Base-by-base conservation (phyloP, 2,888 invertebrate species). In the Xestia sexstrigata region DNA sequence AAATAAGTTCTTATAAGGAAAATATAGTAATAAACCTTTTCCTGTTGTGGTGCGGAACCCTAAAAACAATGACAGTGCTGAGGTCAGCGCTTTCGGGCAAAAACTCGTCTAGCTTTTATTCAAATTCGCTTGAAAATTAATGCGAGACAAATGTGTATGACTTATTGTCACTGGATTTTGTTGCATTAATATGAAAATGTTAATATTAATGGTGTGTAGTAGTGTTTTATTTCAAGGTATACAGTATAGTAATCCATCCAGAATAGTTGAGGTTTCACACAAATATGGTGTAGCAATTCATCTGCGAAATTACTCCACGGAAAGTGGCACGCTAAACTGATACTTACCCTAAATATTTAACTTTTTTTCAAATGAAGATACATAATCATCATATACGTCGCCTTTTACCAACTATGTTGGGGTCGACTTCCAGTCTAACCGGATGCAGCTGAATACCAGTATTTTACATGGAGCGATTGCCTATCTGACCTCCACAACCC, bases 51-150 rank as follows among this genome's bases (percentile, higher is more conserved):
- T n/a, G 20, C 39, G 23, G 45, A 74, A 52, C 45, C 79, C 55
- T 73, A 70, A 82, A 82, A 82, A 79, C 70, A 83, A 63, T 71
- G 82, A 71, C 82, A 63, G 58, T 58, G 60, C 52, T 66, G 75
- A 79, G 69, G 68, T 83, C 80, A 83, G 80, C 65, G 35, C 13
- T 82, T 79, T 72, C 62, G 30, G 58, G 52, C 84, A 83, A 84
- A 84, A 83, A 80, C 73, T 49, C 49, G 76, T 76, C 83, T 73
- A 73, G 72, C 52, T 13, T 80, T 63, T 73, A 84, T 83, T 80
- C 70, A 76, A 83, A 82, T 79, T 58, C 26, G 72, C 62, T 45
- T 58, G 52, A 78, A 82, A 80, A 78, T 81, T 62, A 73, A 82
- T 72, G 47, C 55, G 45, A 67, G n/a, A 8, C 42, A 74, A 74